Evolutionary conservation across 2,113 vertebrate genomes (phyloP), one percentile per base, ranked within the genome.

Genomic region (Nothocercus julius): DNA sequence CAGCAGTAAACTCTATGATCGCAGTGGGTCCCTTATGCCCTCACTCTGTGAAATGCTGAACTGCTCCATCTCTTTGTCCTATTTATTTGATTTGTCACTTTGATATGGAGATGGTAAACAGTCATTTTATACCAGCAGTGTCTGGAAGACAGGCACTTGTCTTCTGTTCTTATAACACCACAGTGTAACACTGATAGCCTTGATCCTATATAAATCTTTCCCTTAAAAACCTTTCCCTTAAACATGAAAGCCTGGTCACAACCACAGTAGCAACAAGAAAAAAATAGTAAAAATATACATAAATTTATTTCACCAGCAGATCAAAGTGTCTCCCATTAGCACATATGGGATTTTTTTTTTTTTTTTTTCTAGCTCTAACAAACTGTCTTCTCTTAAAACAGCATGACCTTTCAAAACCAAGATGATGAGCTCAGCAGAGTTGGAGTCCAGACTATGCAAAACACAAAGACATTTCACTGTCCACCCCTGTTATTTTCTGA

Each of bases 31-130:
- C 73, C 64, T 85, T 63, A 85, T 54, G 54, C 63, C 87, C 36
- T 82, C 45, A 10, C 53, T 54, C 61, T 74, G 4, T 44, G 85
- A 92, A 83, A 38, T 77, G 10, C 4, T 81, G 67, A 67, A 27
- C 36, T 84, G 68, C 64, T 95, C 85, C 68, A 92, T 7, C 42
- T 92, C 90, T 93, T 85, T 83, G 76, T 47, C 69, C 85, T 78
- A 78, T 67, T 95, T 93, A 91, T 85, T 69, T 85, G 30, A 91
- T 82, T 93, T 89, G 9, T 47, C 34, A 38, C 17, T 62, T 59
- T 27, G 51, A 12, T 67, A 72, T 19, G 20, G 30, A 76, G 54
- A 13, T 61, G 16, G 30, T 9, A 45, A 87, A 20, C 13, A 59
- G 28, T 42, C 68, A 63, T 59, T 63, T 80, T 75, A 25, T 84